phyloP scores from a whole-genome alignment of 1,140 invertebrate species.

The Aphelinus atriplicis region DNA sequence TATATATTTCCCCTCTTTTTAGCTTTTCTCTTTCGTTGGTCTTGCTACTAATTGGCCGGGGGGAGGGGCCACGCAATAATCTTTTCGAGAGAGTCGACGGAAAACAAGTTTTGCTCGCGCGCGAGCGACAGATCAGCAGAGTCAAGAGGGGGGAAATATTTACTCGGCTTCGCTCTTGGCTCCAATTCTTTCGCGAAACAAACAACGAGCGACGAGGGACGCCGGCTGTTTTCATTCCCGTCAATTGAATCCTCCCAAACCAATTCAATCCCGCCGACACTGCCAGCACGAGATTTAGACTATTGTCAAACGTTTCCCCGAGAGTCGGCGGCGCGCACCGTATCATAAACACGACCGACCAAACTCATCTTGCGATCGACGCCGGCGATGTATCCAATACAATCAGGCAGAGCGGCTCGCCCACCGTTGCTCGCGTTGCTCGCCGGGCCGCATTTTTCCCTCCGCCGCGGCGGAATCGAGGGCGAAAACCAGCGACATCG shows the following conservation, averaged over 20 bases:
- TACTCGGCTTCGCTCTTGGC: not conserved
- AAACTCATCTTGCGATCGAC: too few relatives aligned
- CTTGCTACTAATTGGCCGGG: constrained; percentile 14
- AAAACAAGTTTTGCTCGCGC: constrained; percentile 11
- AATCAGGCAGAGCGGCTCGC: too few relatives aligned
- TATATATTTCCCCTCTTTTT: constrained; percentile 14
- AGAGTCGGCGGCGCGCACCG: too few relatives aligned
- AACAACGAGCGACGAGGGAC: too few relatives aligned
- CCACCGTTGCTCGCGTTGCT: too few relatives aligned
- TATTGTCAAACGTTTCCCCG: too few relatives aligned
- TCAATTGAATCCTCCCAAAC: too few relatives aligned
- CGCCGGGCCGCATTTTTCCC: not conserved
- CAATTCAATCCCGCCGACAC: too few relatives aligned
- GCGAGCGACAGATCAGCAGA: not conserved
- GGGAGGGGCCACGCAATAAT: constrained; percentile 1
- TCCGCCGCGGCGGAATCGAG: not conserved
- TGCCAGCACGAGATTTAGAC: too few relatives aligned
- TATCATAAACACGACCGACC: too few relatives aligned
- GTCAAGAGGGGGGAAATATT: constrained; percentile 5
- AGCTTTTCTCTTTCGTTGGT: constrained; percentile 11
- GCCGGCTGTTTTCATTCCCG: too few relatives aligned
- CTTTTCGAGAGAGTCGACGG: not conserved
- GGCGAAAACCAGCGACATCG: not conserved
- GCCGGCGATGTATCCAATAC: too few relatives aligned
- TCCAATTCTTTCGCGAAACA: not conserved